Conservation (phyloP, 1,140 invertebrate species). For the Ooceraea biroi region DNA sequence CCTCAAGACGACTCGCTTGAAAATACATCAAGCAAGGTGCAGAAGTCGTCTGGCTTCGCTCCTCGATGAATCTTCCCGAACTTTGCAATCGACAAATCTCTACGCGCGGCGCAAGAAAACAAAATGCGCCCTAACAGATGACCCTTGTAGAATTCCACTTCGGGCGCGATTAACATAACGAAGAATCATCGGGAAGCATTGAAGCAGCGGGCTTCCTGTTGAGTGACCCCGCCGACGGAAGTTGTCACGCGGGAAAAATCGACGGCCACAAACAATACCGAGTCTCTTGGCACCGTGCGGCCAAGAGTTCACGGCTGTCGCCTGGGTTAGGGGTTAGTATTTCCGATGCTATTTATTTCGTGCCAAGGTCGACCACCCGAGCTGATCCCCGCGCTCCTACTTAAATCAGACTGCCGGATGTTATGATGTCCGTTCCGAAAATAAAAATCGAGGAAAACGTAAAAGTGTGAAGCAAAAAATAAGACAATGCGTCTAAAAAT, state of each 20-base stretch:
- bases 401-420: neutral
- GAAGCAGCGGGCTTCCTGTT: constrained; percentile 80
- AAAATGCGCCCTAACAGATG: constrained; percentile 39
- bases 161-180: constrained; percentile 79
- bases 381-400: constrained; percentile 34
- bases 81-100: no score
- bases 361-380: constrained; percentile 76
- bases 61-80: no score
- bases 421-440: neutral
- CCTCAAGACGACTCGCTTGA: no score
- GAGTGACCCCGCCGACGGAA: constrained; percentile 81
- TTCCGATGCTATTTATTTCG: constrained; percentile 80
- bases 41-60: no score
- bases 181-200: constrained; percentile 82
- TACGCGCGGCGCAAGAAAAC: neutral
- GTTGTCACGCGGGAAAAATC: constrained; percentile 79
- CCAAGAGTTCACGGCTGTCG: constrained; percentile 79
- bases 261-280: constrained; percentile 76
- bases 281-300: constrained; percentile 64
- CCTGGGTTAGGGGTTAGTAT: constrained; percentile 81
- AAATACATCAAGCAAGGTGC: no score
- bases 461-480: no score
- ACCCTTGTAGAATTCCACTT: constrained; percentile 65
- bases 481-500: no score
- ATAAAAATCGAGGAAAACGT: no score